Evolutionary conservation across 2,113 vertebrate species (phyloP).

Genomic region (Microcebus jonahi): DNA sequence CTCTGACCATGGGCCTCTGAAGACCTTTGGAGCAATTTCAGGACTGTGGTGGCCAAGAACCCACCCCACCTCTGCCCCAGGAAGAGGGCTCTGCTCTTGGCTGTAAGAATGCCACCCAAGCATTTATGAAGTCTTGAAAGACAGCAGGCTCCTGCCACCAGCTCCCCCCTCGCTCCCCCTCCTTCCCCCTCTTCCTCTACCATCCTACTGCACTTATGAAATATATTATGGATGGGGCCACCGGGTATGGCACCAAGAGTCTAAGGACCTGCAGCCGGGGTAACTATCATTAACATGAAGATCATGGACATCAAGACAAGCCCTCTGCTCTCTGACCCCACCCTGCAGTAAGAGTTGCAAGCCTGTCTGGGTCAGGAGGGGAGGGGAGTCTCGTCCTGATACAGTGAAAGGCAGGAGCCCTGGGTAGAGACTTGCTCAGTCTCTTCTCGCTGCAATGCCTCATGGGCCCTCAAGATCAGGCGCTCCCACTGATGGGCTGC

Average conservation of each 20-base stretch:
- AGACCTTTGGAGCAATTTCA: rapidly evolving
- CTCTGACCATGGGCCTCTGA: background rate
- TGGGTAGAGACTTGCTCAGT: background rate
- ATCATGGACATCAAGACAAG: background rate
- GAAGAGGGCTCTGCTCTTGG: no score
- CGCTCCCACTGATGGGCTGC: background rate
- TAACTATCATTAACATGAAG: background rate
- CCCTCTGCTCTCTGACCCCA: background rate
- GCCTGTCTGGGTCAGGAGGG: no score
- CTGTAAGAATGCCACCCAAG: background rate
- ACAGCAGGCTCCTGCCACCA: no score
- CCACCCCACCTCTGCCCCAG: background rate
- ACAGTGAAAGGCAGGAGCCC: background rate
- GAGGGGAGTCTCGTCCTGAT: background rate
- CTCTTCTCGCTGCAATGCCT: rapidly evolving
- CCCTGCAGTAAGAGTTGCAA: background rate
- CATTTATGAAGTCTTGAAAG: background rate
- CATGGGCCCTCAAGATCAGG: background rate
- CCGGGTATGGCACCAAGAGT: background rate
- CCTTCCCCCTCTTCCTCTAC: no score
- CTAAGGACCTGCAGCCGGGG: background rate
- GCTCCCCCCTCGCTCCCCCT: background rate
- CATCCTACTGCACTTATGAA: background rate
- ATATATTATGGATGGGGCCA: background rate
- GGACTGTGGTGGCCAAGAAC: rapidly evolving